Base-by-base conservation (phyloP, 2,113 vertebrate genomes). In the Tinamus guttatus region DNA sequence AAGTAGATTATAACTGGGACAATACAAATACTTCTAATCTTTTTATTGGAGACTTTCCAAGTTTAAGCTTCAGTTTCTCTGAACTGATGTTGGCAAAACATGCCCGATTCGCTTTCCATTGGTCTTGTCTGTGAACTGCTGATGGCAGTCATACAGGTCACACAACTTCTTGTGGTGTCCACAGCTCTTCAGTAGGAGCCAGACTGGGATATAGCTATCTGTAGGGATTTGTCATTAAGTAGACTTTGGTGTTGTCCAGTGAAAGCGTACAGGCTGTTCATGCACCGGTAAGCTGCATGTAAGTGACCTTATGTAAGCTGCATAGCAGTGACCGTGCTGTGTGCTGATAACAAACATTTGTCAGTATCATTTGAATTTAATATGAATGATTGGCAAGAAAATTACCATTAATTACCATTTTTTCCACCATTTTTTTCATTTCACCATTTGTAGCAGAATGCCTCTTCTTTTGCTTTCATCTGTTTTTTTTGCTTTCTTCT, bases 91-190 rank as follows among this genome's bases (percentile, higher is more conserved):
- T 93, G 67, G 15, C 21, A 74, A 73, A 78, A 34, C 7, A 32
- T 4, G 19, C 28, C 54, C 0, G 0, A 34, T 89, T 87, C 9
- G 5, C 14, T 59, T 91, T 89, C 18, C 24, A 8, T 13, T 56
- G 7, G 4, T 36, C 14, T 79, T 63, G 25, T 36, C 77, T 74
- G 81, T 30, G 30, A 0, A 1, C 40, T 80, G 32, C 27, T 87
- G 30, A 38, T 71, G 45, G 16, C 52, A 78, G 30, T n/a, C 0
- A 0, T 49, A 30, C 4, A 51, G 62, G 12, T 65, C 43, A 9
- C 28, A 38, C 74, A n/a, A 34, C 9, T 76, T 91, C 62, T 36
- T 82, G 7, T 65, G 21, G 20, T 28, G 6, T 69, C n/a, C 14
- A 24, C 13, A 65, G 8, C 2, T n/a, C 22, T 54, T 71, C 34